Base-by-base conservation (phyloP, 2,113 vertebrate genomes). In the Leucoraja erinaceus region DNA sequence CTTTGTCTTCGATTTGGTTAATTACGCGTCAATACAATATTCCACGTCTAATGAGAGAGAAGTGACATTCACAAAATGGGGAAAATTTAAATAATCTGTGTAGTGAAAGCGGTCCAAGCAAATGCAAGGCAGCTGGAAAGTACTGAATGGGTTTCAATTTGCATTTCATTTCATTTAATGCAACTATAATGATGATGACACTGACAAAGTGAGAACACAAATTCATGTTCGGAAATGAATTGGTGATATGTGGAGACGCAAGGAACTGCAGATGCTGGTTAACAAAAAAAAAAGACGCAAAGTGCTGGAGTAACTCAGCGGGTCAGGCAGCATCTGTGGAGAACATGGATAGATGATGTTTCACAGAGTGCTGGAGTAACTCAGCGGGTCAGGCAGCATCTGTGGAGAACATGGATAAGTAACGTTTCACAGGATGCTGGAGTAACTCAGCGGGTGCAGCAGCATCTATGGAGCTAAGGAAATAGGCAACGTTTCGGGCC, bases 201-300 rank as follows among this genome's bases (percentile, higher is more conserved):
- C 10, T 38, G 72, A 72, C 66, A 91, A 91, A 91, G 18, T 54
- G n/a, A 72, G n/a, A 72, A 74, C 9, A 72, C 22, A 20, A 38
- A 22, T 54, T 72, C n/a, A 54, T 91, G 66, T 91, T 91, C 20
- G 25, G 90, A 91, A 91, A 72, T 91, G 38, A 91, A 72, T 28
- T 12, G 3, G 25, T 22, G 38, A 74, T 33, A 12, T 72, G 28
- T 47, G 90, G 38, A 47, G 38, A 47, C 38, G 38, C 38, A 47
- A 47, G 38, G 38, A 47, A 47, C 38, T 47, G 38, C 38, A 47
- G 38, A 47, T 47, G 38, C 1, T 47, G 38, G 38, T 47, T 47
- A 47, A 47, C 38, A 47, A 47, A 47, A n/a, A 47, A 47, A 47
- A 47, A 47, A 47, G 38, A 47, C 38, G 38, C 38, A 47, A 47